A percentile compares a stretch with the other conserved stretches of the same genome.
Evolutionary conservation across 2,888 invertebrate species (phyloP).

Genomic region (Tenthredo scrophulariae): DNA sequence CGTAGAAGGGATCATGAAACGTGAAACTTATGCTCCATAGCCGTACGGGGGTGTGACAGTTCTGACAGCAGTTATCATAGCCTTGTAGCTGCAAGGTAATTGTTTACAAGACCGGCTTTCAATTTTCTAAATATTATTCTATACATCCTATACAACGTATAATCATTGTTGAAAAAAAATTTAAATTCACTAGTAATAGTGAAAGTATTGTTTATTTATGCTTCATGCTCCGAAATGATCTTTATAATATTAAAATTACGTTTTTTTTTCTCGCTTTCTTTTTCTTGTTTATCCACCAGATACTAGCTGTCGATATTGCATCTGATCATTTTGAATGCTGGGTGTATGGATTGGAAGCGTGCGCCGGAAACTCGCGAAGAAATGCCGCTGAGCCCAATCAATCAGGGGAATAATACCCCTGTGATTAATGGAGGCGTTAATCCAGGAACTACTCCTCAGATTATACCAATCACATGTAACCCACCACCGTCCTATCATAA

Average conservation of each 20-base stretch:
- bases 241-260: not conserved
- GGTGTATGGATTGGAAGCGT: conserved; percentile 58
- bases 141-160: not conserved
- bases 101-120: conserved; percentile 38
- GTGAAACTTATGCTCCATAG: conserved; percentile 54
- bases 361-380: conserved; percentile 59
- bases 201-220: not conserved
- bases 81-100: conserved; percentile 38
- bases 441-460: conserved; percentile 64
- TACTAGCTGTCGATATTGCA: conserved; percentile 19
- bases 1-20: conserved; percentile 26
- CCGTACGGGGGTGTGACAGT: conserved; percentile 65
- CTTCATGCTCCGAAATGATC: not conserved
- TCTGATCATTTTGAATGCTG: conserved; percentile 9
- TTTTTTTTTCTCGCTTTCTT: not conserved
- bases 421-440: conserved; percentile 61
- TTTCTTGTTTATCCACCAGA: not conserved
- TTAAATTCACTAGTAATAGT: not conserved
- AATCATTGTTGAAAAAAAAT: not conserved
- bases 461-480: conserved; percentile 66
- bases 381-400: conserved; percentile 66
- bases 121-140: not conserved
- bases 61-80: conserved; percentile 38
- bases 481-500: conserved; percentile 72
- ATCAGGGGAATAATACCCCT: conserved; percentile 58